These are phyloP conservation scores for Ctenomys sociabilis DNA, from an alignment of 2,113 vertebrate species.

Conservation along the genomic window DNA sequence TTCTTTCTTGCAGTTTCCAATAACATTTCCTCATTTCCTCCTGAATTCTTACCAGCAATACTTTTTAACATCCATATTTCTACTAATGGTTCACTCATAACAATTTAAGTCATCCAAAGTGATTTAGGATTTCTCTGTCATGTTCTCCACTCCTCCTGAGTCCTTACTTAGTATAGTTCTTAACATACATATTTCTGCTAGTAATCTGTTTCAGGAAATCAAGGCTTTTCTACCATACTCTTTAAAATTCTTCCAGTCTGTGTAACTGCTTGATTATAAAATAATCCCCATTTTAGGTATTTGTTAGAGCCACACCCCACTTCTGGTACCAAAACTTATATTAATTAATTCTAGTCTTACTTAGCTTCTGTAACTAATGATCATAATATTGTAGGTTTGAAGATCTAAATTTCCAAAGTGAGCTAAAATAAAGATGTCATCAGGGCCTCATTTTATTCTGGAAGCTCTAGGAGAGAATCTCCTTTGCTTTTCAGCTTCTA, in stretches of 20 bases:
- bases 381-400: not conserved
- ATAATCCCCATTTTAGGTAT: not conserved
- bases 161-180: not conserved
- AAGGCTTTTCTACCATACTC: not conserved
- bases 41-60: not conserved
- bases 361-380: not conserved
- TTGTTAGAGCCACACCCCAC: not conserved
- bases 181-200: not conserved
- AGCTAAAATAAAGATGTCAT: not conserved
- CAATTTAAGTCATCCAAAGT: not conserved
- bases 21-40: slow-evolving; percentile 33
- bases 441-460: not conserved
- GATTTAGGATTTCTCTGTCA: not conserved
- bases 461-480: not conserved
- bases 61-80: not conserved
- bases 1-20: slow-evolving; percentile 39
- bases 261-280: not conserved
- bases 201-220: not conserved
- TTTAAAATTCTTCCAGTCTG: not conserved
- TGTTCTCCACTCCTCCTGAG: not conserved
- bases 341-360: not conserved
- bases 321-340: not conserved
- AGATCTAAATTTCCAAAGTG: not conserved
- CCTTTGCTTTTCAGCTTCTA: not conserved
- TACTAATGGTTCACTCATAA: not conserved